Conservation (phyloP, 2,888 invertebrate species). For the Drepanosiphum platanoidis region DNA sequence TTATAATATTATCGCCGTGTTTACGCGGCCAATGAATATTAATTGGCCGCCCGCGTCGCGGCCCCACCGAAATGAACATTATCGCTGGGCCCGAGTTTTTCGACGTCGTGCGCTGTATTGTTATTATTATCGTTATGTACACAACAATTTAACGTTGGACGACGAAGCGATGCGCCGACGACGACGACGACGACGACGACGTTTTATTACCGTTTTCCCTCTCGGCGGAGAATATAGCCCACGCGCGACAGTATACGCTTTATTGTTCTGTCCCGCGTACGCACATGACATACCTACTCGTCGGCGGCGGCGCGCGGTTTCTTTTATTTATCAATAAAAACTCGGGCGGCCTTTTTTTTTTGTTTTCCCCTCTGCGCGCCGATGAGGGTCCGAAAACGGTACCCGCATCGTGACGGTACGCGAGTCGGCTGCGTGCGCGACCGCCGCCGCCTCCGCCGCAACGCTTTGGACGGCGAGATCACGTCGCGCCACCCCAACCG, state of each 20-base stretch:
- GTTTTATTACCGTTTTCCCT: constrained; percentile 20
- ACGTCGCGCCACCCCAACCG: not conserved
- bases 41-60: constrained; percentile 58
- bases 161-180: not conserved
- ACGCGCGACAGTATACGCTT: too few relatives aligned
- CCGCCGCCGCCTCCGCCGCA: too few relatives aligned
- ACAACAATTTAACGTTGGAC: too few relatives aligned
- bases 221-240: not conserved
- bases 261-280: too few relatives aligned
- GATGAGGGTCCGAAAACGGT: constrained; percentile 52
- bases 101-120: not conserved
- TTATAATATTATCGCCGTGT: constrained; percentile 23
- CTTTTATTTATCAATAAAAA: constrained; percentile 60
- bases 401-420: not conserved
- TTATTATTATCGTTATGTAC: not conserved
- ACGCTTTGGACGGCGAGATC: too few relatives aligned
- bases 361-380: not conserved
- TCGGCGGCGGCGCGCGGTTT: constrained; percentile 4
- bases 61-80: constrained; percentile 3
- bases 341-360: not conserved
- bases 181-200: not conserved
- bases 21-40: constrained; percentile 45
- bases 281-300: not conserved
- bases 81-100: not conserved
- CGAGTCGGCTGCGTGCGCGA: too few relatives aligned